Percentiles rank a stretch among this genome's conserved stretches.
phyloP scores from a whole-genome alignment of 2,113 vertebrate genomes.

The Sphyrna mokarran region DNA sequence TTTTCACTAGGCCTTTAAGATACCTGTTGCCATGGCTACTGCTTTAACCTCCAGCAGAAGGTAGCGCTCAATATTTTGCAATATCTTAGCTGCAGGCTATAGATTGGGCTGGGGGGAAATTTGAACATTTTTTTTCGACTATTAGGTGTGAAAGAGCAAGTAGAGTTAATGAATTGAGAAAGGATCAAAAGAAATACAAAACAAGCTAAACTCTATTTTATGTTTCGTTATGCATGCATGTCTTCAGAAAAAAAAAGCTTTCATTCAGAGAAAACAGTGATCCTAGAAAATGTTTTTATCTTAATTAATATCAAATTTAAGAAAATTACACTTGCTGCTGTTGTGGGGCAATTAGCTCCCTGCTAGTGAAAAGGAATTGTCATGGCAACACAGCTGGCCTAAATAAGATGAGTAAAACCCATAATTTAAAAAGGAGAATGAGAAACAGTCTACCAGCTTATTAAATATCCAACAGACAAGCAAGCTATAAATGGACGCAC shows the following conservation, averaged over 20 bases:
- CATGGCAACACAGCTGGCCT: neutral
- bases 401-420: neutral
- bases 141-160: neutral
- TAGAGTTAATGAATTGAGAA: neutral
- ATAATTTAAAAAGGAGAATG: neutral
- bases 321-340: neutral
- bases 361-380: neutral
- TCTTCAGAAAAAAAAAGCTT: neutral
- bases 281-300: neutral
- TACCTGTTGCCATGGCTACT: neutral
- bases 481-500: neutral
- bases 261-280: neutral
- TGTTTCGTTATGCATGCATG: neutral
- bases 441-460: neutral
- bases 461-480: neutral
- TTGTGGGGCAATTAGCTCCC: neutral
- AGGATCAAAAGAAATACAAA: neutral
- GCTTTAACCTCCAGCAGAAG: neutral
- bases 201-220: neutral
- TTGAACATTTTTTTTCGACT: neutral
- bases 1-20: neutral
- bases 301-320: slow-evolving; percentile 1
- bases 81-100: neutral
- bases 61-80: neutral
- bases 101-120: neutral